Evolutionary conservation across 2,797 vertebrate genomes (phyloP).

Genomic region (Staurois parvus): DNA sequence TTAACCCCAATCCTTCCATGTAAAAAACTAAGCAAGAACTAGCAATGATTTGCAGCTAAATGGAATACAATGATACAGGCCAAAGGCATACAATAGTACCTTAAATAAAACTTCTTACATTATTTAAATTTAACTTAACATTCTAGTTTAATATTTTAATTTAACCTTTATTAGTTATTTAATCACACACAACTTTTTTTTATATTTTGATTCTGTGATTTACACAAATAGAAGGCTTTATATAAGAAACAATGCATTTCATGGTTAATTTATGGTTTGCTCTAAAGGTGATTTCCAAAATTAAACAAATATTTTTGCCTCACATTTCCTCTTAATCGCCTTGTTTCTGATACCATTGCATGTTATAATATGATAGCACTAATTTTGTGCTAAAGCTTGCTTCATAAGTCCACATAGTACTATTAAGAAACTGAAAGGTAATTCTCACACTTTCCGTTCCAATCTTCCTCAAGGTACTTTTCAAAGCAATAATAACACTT

Average conservation of each 20-base stretch:
- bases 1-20: too few relatives aligned
- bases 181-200: too few relatives aligned
- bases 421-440: conserved; percentile 2
- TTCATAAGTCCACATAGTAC: conserved; percentile 18
- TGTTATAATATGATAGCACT: conserved; percentile 14
- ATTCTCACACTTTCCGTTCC: not conserved
- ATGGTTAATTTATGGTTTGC: not conserved
- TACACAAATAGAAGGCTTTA: too few relatives aligned
- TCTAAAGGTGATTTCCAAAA: conserved; percentile 7
- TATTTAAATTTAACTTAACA: too few relatives aligned
- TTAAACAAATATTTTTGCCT: conserved; percentile 14
- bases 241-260: not conserved
- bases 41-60: too few relatives aligned
- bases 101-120: too few relatives aligned
- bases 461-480: not conserved
- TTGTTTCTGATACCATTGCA: conserved; percentile 19
- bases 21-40: too few relatives aligned
- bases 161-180: too few relatives aligned
- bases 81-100: too few relatives aligned
- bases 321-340: conserved; percentile 36
- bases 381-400: conserved; percentile 11
- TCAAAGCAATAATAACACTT: conserved; percentile 37
- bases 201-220: too few relatives aligned
- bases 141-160: too few relatives aligned
- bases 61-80: too few relatives aligned